Base-by-base conservation (phyloP, 2,113 vertebrate species). In the Gopherus evgoodei region DNA sequence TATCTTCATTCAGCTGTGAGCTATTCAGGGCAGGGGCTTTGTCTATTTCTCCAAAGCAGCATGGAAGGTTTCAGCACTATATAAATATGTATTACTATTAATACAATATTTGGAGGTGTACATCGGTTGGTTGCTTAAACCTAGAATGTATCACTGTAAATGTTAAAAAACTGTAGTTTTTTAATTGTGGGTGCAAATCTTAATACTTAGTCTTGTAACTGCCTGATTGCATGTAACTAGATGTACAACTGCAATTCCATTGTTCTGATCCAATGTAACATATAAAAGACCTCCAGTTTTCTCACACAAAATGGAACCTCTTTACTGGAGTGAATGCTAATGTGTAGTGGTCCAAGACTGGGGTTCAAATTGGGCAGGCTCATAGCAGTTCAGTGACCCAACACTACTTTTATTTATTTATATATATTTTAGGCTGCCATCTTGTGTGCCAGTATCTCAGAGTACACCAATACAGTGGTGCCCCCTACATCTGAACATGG, bases 401-500 rank as follows among this genome's bases (percentile, higher is more conserved):
- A 89, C 6, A 47, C 27, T 19, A 24, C 4, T 8, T 76, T 38
- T 69, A 69, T 75, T 62, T 0, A 0, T 56, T 7, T 84, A 35
- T 29, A 69, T 19, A 69, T 19, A 35, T 69, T 19, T 75, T 57
- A 47, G 76, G 52, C 5, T 42, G 72, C 35, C 44, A 22, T 19
- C 11, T 87, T 80, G 0, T 80, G 0, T 57, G 0, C 17, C 25
- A 76, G 38, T 6, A 29, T 78, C 84, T 87, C n/a, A 35, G 4
- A 6, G 81, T 86, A 49, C 56, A 27, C 8, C 62, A 50, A 2
- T 17, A 24, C 0, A 1, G 44, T 38, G 56, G 62, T 19, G 82
- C 54, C 79, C 0, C 11, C 25, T 79, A n/a, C 8, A 3, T 5
- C 44, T 7, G 5, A 4, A 76, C 24, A 44, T 44, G 72, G 5